Evolutionary conservation across 1,140 invertebrate species (phyloP).

Genomic region (Saccostrea glomerata): DNA sequence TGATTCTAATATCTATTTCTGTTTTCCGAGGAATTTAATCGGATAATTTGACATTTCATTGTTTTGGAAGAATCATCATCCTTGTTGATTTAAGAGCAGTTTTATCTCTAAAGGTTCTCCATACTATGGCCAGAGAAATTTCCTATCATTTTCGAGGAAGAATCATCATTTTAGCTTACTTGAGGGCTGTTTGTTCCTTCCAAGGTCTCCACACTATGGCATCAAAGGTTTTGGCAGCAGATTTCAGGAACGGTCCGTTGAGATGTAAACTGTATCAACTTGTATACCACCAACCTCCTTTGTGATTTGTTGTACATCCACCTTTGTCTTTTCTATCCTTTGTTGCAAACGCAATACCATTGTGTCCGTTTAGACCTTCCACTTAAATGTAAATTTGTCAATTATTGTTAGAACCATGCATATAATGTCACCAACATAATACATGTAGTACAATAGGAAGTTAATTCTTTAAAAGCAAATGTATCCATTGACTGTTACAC

Average conservation of each 20-base stretch:
- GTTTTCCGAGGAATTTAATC: no score
- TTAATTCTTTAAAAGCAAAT: no score
- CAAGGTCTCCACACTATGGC: neutral
- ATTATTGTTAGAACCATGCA: no score
- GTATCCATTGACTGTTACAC: no score
- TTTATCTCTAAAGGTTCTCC: neutral
- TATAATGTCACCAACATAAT: no score
- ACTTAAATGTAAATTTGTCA: neutral
- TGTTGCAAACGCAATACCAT: neutral
- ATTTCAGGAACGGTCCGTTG: neutral
- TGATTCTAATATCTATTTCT: no score
- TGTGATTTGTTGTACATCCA: neutral
- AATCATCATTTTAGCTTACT: neutral
- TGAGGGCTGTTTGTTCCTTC: neutral
- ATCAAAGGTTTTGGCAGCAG: neutral
- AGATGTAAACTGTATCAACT: neutral
- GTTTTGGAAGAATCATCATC: neutral
- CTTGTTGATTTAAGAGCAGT: neutral
- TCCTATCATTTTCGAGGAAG: neutral
- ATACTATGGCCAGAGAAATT: neutral
- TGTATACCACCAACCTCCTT: neutral
- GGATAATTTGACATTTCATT: no score
- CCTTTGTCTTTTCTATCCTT: neutral
- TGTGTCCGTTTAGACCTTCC: neutral
- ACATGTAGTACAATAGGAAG: no score